These are phyloP conservation scores for Anarhynchus alexandrinus DNA, from an alignment of 2,113 vertebrate species.

Conservation along the genomic window DNA sequence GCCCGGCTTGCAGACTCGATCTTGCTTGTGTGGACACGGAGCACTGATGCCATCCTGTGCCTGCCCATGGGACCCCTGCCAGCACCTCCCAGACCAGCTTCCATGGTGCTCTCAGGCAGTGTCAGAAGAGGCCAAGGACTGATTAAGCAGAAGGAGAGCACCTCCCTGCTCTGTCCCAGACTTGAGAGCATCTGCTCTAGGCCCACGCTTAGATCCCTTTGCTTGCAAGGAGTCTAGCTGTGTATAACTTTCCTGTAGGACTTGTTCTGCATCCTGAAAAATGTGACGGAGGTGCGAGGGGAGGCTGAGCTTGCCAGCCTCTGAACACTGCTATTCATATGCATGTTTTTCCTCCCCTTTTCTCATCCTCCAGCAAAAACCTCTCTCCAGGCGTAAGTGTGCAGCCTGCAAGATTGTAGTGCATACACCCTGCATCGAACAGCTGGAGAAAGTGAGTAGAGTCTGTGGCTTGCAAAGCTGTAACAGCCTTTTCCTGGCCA, in stretches of 20 bases:
- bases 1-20: not conserved
- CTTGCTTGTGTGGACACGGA: not conserved
- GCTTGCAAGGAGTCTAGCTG: not conserved
- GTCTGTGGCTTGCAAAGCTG: not conserved
- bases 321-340: not conserved
- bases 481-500: not conserved
- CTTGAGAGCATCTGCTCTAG: not conserved
- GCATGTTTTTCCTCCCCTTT: not conserved
- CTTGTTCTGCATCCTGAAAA: not conserved
- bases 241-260: not conserved
- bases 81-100: not conserved
- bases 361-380: slow-evolving; percentile 82
- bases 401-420: slow-evolving; percentile 94
- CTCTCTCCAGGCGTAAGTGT: slow-evolving; percentile 88
- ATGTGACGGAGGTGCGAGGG: not conserved
- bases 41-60: not conserved
- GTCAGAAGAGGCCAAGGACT: not conserved
- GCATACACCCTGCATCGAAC: slow-evolving; percentile 89
- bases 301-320: not conserved
- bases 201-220: not conserved
- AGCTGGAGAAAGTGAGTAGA: slow-evolving; percentile 88
- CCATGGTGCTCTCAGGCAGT: not conserved
- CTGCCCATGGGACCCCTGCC: not conserved
- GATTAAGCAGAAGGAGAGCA: not conserved
- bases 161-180: not conserved